phyloP scores from a whole-genome alignment of 2,113 vertebrate genomes.

The Butorides virescens region DNA sequence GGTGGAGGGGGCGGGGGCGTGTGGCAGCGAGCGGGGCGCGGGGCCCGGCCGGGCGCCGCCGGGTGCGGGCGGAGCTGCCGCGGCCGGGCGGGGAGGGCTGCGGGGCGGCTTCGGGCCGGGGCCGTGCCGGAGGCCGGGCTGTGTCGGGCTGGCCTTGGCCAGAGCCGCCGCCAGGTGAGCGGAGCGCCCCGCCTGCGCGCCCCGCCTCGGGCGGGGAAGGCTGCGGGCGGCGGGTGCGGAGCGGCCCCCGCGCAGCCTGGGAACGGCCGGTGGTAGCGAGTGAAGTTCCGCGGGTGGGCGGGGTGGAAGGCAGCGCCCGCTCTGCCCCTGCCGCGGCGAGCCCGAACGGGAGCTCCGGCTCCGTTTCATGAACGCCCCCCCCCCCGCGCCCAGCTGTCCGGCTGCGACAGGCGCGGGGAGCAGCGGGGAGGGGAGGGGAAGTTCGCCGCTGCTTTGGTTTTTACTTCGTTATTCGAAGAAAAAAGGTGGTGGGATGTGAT shows the following conservation, averaged over 20 bases:
- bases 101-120: background rate
- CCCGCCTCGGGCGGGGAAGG: background rate
- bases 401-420: background rate
- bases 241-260: rapidly evolving
- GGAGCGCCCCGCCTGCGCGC: background rate
- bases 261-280: rapidly evolving
- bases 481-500: background rate
- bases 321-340: background rate
- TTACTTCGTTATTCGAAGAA: no score
- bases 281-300: rapidly evolving
- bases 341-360: no score
- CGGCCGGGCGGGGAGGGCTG: background rate
- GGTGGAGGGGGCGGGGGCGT: background rate
- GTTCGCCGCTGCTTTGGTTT: background rate
- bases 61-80: background rate
- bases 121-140: background rate
- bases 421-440: background rate
- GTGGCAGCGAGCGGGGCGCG: background rate
- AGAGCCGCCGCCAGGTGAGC: background rate
- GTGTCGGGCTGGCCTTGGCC: background rate
- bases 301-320: rapidly evolving
- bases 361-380: rapidly evolving
- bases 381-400: background rate
- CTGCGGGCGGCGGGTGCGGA: background rate
- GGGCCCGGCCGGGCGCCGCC: background rate